Conservation (phyloP, 2,888 invertebrate genomes). For the Drosophila eohydei region DNA sequence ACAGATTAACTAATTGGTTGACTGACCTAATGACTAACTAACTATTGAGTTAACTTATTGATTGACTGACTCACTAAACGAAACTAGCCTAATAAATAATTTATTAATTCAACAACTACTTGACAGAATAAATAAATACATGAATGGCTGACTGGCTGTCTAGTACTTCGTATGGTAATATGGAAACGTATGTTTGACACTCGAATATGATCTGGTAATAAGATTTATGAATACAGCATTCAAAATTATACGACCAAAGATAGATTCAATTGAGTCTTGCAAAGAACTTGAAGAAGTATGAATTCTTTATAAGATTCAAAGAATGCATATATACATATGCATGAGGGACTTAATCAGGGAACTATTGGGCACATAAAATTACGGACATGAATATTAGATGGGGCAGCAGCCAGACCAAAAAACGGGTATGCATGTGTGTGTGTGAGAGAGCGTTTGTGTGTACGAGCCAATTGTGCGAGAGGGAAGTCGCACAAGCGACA, state of each 20-base stretch:
- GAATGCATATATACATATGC: not conserved
- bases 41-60: not conserved
- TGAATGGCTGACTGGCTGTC: not conserved
- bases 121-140: not conserved
- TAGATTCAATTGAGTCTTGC: not conserved
- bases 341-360: not conserved
- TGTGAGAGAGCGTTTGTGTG: not conserved
- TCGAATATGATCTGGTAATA: not conserved
- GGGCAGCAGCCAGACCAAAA: not conserved
- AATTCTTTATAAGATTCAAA: not conserved
- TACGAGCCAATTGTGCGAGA: constrained; percentile 9
- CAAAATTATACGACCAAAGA: not conserved
- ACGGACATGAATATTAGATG: not conserved
- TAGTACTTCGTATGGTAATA: not conserved
- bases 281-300: not conserved
- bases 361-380: not conserved
- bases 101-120: not conserved
- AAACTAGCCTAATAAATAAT: no score
- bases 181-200: no score
- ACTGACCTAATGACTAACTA: not conserved
- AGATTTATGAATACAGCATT: not conserved
- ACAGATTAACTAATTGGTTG: not conserved
- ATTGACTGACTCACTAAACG: not conserved
- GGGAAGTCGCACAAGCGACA: constrained; percentile 36
- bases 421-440: not conserved